These are phyloP conservation scores for Cheirogaleus major DNA, from an alignment of 2,797 vertebrate species.

Conservation along the genomic window DNA sequence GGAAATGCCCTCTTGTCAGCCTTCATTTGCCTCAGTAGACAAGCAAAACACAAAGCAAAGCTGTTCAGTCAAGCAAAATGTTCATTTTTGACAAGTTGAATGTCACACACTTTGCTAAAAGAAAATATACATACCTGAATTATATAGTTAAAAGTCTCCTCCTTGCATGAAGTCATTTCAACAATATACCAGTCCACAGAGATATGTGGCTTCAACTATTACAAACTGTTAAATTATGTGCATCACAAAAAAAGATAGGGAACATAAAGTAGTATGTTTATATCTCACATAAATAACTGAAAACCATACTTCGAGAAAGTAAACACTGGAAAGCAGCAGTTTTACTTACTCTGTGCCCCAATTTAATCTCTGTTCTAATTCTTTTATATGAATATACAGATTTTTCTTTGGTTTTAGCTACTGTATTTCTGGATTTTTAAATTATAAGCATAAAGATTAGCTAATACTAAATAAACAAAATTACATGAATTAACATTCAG, in stretches of 20 bases:
- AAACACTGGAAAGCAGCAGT: constrained; percentile 65
- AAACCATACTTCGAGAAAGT: constrained; percentile 68
- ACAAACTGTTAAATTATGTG: constrained; percentile 67
- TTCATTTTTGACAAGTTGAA: constrained; percentile 68
- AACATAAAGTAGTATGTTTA: constrained; percentile 76
- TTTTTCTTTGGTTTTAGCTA: neutral
- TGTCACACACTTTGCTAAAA: constrained; percentile 53
- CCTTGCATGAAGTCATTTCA: constrained; percentile 58
- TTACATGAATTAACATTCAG: constrained; percentile 38
- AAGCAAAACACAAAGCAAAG: constrained; percentile 50
- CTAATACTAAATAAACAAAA: constrained; percentile 41
- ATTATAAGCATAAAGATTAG: constrained; percentile 27
- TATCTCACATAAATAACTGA: constrained; percentile 68
- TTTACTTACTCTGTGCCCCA: constrained; percentile 31
- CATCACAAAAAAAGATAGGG: constrained; percentile 61
- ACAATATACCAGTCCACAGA: constrained; percentile 53
- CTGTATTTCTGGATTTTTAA: constrained; percentile 27
- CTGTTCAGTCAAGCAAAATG: constrained; percentile 59
- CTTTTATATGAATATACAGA: constrained; percentile 2
- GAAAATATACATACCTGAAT: constrained; percentile 70
- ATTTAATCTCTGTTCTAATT: constrained; percentile 37
- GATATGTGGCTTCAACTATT: constrained; percentile 56
- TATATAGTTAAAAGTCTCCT: constrained; percentile 64
- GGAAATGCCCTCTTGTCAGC: constrained; percentile 57
- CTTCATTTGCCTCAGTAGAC: constrained; percentile 67